Evolutionary conservation across 37 sponge, comb jelly and placozoan genomes (phyloP).

Genomic region (Ianthella basta): DNA sequence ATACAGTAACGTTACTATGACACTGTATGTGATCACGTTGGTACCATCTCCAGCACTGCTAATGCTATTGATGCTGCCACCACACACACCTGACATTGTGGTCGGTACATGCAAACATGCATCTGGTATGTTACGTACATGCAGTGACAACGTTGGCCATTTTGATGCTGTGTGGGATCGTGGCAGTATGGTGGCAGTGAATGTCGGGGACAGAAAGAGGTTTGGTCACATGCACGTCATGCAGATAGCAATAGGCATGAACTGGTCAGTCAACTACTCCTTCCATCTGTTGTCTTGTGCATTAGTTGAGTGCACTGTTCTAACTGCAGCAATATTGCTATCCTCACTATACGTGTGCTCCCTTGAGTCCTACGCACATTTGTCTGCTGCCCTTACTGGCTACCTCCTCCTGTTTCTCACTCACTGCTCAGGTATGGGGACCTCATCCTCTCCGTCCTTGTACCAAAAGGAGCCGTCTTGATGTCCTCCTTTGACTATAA

Average conservation of each 20-base stretch:
- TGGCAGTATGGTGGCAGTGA: constrained; percentile 52
- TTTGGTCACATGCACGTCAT: background rate
- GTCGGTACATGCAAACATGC: too few species aligned
- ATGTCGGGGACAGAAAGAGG: constrained; percentile 37
- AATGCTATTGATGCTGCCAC: too few species aligned
- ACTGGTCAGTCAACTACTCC: constrained; percentile 31
- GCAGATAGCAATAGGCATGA: constrained; percentile 12
- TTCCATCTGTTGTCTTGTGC: constrained; percentile 27
- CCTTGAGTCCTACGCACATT: too few species aligned
- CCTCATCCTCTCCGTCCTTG: constrained; percentile 19
- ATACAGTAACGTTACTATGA: too few species aligned
- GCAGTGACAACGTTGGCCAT: constrained; percentile 24
- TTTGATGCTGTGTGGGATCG: constrained; percentile 81
- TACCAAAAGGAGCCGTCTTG: constrained; percentile 37
- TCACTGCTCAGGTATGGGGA: constrained; percentile 13
- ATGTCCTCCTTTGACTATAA: constrained; percentile 52
- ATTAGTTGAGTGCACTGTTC: background rate
- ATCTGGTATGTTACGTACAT: background rate
- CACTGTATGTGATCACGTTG: too few species aligned
- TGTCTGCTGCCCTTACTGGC: too few species aligned
- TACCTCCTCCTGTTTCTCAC: too few species aligned
- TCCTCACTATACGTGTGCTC: too few species aligned
- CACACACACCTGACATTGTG: too few species aligned
- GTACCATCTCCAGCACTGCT: too few species aligned
- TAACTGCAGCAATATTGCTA: too few species aligned